Base-by-base conservation (phyloP, 2,113 vertebrate species). In the Amphiprion percula region DNA sequence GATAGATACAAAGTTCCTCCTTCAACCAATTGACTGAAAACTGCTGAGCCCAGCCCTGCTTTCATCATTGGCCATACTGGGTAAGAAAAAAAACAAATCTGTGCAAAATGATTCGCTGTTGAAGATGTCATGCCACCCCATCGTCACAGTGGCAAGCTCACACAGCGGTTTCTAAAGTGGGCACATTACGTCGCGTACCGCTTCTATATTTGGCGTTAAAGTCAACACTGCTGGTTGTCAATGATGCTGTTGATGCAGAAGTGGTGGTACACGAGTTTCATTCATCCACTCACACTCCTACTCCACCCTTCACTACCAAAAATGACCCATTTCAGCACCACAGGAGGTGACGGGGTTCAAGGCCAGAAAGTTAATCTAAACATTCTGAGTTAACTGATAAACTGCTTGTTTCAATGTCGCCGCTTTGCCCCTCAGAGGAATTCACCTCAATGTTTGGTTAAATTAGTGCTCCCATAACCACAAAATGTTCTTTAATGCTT, bases 161-260 rank as follows among this genome's bases (percentile, higher is more conserved):
- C 63, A 5, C 68, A 44, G 77, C 79, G 74, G 24, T 76, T 89
- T 89, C 81, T 90, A 89, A 90, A 89, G 63, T 1, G 17, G 67
- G 80, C 0, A 1, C 74, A 89, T 92, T 80, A 90, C 84, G 75
- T 85, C 8, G 21, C 10, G 10, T 3, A 4, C 53, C 12, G 17
- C 64, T 50, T 77, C 93, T 92, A 92, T 90, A 87, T 90, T 90
- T 90, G 90, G 87, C n/a, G 53, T 70, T 78, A 84, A 80, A 85
- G 85, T 80, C 79, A 90, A 90, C 87, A 88, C 72, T 26, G 5
- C 62, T 49, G 58, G 76, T 59, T 65, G 69, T 90, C 83, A 92
- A 84, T 83, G 86, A 88, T 8, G 50, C 75, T 30, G 74, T 90
- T 88, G 75, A 91, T 78, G 47, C 78, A 54, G 61, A 56, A 30